Evolutionary conservation across 1,140 invertebrate species (phyloP).

Genomic region (Centruroides sculpturatus): DNA sequence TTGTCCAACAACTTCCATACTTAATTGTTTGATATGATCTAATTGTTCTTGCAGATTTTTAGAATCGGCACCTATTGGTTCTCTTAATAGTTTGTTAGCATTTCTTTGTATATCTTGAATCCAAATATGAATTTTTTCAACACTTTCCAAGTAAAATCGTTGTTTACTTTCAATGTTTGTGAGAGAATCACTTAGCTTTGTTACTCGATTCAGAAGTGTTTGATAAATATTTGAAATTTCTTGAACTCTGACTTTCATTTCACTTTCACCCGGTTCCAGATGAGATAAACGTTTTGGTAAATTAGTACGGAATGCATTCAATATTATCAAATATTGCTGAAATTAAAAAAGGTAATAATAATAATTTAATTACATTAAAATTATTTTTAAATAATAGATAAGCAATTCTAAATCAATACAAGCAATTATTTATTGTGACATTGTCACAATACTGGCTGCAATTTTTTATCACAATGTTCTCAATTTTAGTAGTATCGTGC

Average conservation of each 20-base stretch:
- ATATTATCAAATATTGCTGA: constrained; percentile 45
- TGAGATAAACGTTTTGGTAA: constrained; percentile 61
- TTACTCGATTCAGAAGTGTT: constrained; percentile 62
- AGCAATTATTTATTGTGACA: too few relatives aligned
- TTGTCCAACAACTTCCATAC: constrained; percentile 73
- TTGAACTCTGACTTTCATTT: constrained; percentile 51
- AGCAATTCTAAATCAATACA: too few relatives aligned
- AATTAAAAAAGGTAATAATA: neutral
- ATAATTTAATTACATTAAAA: too few relatives aligned
- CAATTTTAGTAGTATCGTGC: too few relatives aligned
- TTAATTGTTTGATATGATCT: constrained; percentile 60
- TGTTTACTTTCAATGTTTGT: constrained; percentile 62
- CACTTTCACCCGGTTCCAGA: constrained; percentile 54
- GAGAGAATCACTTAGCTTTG: constrained; percentile 59
- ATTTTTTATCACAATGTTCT: too few relatives aligned
- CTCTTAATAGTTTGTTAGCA: constrained; percentile 54
- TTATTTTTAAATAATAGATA: too few relatives aligned
- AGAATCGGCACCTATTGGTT: constrained; percentile 69
- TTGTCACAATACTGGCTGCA: too few relatives aligned
- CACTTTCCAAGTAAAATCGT: constrained; percentile 62
- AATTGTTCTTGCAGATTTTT: constrained; percentile 75
- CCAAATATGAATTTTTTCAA: constrained; percentile 70
- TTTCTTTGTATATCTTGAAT: constrained; percentile 63
- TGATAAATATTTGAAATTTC: constrained; percentile 37
- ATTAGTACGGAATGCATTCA: constrained; percentile 70